phyloP scores from a whole-genome alignment of 2,113 vertebrate species.

The Physeter macrocephalus region DNA sequence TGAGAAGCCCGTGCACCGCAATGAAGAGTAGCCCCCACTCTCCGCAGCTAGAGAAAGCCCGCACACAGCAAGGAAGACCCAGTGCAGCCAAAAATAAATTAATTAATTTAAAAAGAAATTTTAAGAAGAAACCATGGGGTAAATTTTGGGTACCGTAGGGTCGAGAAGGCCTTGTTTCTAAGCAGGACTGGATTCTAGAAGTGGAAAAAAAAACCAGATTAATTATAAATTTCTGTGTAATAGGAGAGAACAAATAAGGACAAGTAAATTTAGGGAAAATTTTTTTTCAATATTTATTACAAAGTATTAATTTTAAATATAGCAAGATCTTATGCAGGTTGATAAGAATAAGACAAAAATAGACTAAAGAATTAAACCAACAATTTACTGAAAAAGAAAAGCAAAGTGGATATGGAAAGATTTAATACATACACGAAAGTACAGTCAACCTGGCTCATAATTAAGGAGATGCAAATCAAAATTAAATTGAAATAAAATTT shows the following conservation, averaged over 20 bases:
- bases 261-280: not conserved
- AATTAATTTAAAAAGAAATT: too few relatives aligned
- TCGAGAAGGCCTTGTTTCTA: not conserved
- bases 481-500: conserved; percentile 24
- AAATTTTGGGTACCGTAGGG: not conserved
- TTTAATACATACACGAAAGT: not conserved
- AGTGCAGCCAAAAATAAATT: too few relatives aligned
- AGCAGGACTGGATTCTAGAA: not conserved
- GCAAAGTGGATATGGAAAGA: not conserved
- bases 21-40: too few relatives aligned
- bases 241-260: not conserved
- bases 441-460: not conserved
- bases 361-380: not conserved
- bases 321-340: not conserved
- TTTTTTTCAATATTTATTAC: not conserved
- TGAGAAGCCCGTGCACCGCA: too few relatives aligned
- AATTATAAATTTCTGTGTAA: not conserved
- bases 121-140: not conserved
- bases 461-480: not conserved
- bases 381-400: not conserved
- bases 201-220: not conserved
- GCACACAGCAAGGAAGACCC: too few relatives aligned
- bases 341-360: not conserved
- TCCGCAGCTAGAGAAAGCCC: too few relatives aligned
- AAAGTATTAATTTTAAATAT: not conserved